phyloP scores from a whole-genome alignment of 2,797 vertebrate species.

The Ptychadena robeensis region DNA sequence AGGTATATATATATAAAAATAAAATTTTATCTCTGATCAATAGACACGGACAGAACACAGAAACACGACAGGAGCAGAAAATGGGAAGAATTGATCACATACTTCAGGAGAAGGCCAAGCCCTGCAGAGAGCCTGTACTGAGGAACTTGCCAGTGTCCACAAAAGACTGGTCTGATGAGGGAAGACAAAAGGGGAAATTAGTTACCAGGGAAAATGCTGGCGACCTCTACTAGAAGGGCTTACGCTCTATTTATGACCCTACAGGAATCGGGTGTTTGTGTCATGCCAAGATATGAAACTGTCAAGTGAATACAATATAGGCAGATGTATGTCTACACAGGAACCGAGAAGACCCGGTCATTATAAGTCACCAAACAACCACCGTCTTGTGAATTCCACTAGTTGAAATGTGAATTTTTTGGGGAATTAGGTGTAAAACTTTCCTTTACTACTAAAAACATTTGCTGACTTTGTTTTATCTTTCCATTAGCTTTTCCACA shows the following conservation, averaged over 20 bases:
- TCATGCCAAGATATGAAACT: no score
- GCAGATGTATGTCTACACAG: no score
- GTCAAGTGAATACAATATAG: no score
- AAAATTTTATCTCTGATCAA: constrained; percentile 27
- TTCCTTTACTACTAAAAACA: no score
- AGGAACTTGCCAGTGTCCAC: constrained; percentile 92
- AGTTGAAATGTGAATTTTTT: background rate
- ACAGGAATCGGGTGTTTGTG: no score
- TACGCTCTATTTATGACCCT: background rate
- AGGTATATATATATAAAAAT: background rate
- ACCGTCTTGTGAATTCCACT: no score
- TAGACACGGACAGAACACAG: constrained; percentile 60
- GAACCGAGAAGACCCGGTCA: no score
- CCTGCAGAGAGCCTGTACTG: constrained; percentile 88
- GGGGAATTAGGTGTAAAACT: background rate
- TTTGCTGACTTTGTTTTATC: background rate
- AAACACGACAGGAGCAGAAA: constrained; percentile 72
- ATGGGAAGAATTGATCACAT: constrained; percentile 77
- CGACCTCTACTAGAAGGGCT: background rate
- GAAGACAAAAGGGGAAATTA: constrained; percentile 72
- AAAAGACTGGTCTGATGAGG: constrained; percentile 88
- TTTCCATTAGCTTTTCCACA: background rate
- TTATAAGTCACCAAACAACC: no score
- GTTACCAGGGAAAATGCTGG: constrained; percentile 37
- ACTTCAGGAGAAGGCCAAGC: constrained; percentile 94